Percentiles rank a stretch among this genome's conserved stretches.
phyloP scores from a whole-genome alignment of 2,888 invertebrate genomes.

The Rhagium mordax region DNA sequence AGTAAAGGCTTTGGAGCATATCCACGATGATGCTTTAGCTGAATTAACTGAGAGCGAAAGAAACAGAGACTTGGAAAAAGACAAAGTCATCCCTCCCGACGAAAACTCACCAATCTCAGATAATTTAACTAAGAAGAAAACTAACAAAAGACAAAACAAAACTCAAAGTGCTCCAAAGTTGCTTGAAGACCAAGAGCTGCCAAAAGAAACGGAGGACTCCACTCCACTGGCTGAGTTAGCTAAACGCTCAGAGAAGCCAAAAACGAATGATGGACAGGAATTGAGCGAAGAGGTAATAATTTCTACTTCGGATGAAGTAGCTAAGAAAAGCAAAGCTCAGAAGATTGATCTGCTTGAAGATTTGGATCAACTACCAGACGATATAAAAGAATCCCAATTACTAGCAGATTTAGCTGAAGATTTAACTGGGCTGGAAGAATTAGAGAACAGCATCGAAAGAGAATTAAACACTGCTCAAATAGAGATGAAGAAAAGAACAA shows the following conservation, averaged over 20 bases:
- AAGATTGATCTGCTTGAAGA: neutral
- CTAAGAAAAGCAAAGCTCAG: constrained; percentile 1
- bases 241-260: neutral
- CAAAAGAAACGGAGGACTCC: neutral
- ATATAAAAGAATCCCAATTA: constrained; percentile 34
- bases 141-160: constrained; percentile 10
- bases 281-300: neutral
- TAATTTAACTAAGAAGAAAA: constrained; percentile 16
- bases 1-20: constrained; percentile 58
- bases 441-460: constrained; percentile 49
- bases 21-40: constrained; percentile 55
- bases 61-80: constrained; percentile 25
- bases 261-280: neutral
- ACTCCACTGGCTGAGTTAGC: neutral
- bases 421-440: too few relatives aligned
- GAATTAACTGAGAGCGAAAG: constrained; percentile 50
- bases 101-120: constrained; percentile 1
- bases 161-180: neutral
- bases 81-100: constrained; percentile 10
- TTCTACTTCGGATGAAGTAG: neutral
- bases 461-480: constrained; percentile 40
- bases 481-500: constrained; percentile 18
- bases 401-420: constrained; percentile 46
- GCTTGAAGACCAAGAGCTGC: neutral
- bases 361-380: too few relatives aligned